phyloP scores from a whole-genome alignment of 2,113 vertebrate species.

The Entosphenus tridentatus region DNA sequence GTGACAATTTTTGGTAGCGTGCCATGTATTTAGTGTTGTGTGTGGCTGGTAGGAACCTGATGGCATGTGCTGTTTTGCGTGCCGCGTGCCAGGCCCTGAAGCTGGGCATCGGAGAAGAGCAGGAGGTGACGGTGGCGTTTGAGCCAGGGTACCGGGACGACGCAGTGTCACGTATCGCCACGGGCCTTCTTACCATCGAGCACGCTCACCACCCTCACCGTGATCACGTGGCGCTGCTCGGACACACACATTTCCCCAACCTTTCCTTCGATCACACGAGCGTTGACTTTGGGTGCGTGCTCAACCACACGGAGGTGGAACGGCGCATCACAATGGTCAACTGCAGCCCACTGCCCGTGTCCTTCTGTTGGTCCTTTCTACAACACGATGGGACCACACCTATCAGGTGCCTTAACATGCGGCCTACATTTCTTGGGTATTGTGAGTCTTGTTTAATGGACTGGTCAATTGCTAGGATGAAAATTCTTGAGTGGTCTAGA shows the following conservation, averaged over 20 bases:
- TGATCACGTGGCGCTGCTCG: conserved; percentile 23
- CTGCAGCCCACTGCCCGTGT: conserved; percentile 31
- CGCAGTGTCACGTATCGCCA: conserved; percentile 17
- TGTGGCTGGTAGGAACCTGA: not conserved
- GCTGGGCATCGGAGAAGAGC: conserved; percentile 20
- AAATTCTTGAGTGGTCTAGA: no score
- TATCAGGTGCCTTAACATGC: conserved; percentile 23
- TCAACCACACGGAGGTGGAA: conserved; percentile 27
- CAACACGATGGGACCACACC: conserved; percentile 6
- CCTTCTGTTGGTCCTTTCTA: conserved; percentile 41
- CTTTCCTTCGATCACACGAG: conserved; percentile 27
- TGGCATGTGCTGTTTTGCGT: conserved; percentile 7
- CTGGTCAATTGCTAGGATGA: no score
- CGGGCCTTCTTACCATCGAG: conserved; percentile 27
- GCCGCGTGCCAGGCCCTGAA: conserved; percentile 23
- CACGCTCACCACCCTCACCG: conserved; percentile 34
- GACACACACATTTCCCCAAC: conserved; percentile 46
- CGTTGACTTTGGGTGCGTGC: conserved; percentile 50
- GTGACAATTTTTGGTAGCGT: no score
- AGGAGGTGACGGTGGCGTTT: conserved; percentile 34
- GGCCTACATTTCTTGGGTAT: no score
- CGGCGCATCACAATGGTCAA: conserved; percentile 33
- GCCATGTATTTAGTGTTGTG: not conserved
- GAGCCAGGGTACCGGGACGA: conserved; percentile 26
- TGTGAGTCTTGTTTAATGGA: no score